These are phyloP conservation scores for Kryptopterus vitreolus DNA, from an alignment of 2,797 vertebrate species.

Conservation along the genomic window DNA sequence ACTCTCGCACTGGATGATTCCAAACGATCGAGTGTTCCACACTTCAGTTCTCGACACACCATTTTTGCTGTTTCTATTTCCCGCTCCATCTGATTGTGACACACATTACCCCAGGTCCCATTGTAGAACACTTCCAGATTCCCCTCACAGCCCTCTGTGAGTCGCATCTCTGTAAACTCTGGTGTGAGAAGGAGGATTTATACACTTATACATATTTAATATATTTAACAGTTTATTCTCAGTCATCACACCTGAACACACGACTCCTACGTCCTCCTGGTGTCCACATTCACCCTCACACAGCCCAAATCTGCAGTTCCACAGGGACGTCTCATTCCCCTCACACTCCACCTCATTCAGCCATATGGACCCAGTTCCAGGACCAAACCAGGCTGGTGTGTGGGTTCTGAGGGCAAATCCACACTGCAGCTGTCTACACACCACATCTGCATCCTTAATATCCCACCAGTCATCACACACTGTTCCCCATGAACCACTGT, in stretches of 20 bases:
- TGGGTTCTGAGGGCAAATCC: constrained; percentile 28
- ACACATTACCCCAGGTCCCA: constrained; percentile 41
- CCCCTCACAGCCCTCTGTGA: constrained; percentile 10
- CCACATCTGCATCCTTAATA: not conserved
- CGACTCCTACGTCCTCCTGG: constrained; percentile 43
- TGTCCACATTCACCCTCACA: constrained; percentile 25
- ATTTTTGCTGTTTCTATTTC: too few relatives aligned
- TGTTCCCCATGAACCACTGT: too few relatives aligned
- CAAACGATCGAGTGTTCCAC: too few relatives aligned
- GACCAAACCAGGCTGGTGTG: constrained; percentile 35
- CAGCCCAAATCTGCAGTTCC: not conserved
- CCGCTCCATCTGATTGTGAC: too few relatives aligned
- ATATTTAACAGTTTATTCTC: not conserved
- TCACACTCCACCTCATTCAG: constrained; percentile 46
- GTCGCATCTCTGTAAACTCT: constrained; percentile 16
- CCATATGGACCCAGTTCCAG: constrained; percentile 43
- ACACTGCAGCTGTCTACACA: constrained; percentile 15
- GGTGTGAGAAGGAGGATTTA: not conserved
- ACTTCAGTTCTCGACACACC: too few relatives aligned
- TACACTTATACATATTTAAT: not conserved
- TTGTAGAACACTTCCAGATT: constrained; percentile 63
- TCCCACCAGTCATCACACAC: not conserved
- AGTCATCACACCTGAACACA: constrained; percentile 45
- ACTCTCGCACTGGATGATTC: too few relatives aligned
- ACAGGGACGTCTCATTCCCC: too few relatives aligned